Base-by-base conservation (phyloP, 2,888 invertebrate species). In the Chloromyia formosa region DNA sequence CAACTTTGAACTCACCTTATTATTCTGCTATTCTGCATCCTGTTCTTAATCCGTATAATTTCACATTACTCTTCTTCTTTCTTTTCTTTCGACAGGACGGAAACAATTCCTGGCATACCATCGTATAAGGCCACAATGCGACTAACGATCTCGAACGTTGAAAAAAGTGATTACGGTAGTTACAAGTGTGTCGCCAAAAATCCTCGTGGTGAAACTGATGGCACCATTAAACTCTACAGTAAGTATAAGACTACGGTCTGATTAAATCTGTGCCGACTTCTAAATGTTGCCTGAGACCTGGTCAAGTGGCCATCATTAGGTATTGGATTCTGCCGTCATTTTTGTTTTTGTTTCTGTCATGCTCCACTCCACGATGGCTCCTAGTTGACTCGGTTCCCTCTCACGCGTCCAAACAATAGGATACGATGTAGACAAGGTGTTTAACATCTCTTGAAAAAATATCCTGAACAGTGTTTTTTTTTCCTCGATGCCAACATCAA, bases 161-260 rank as follows among this genome's bases (percentile, higher is more conserved):
- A 92, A 82, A 89, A 89, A 80, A 90, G 89, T 82, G 96, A 96
- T 86, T 95, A 93, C 83, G 95, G 94, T 60, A 93, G 91, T 77
- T 95, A 95, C 86, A 94, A 94, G 86, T 95, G 95, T 80, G 90
- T 87, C 85, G 90, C 95, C 77, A 95, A 95, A 86, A 95, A 96
- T 87, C 94, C 95, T 75, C 89, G 95, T 78, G 95, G 95, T 77
- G 94, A 95, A 84, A 95, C 95, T 64, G 95, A 95, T 85, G 95
- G 95, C 78, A 92, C 92, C 77, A 95, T 96, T 83, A 90, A 94
- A 80, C 88, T 96, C 78, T 95, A 95, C 86, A 93, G 95, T 95
- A 88, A 92, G 94, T 91, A 78, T 42, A 16, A 42, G 45, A 49
- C 42, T 16, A 71, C 71, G 54, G 49, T 68, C 27, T 76, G 77